Evolutionary conservation across 2,888 invertebrate species (phyloP).

Genomic region (Barypeithes pellucidus): DNA sequence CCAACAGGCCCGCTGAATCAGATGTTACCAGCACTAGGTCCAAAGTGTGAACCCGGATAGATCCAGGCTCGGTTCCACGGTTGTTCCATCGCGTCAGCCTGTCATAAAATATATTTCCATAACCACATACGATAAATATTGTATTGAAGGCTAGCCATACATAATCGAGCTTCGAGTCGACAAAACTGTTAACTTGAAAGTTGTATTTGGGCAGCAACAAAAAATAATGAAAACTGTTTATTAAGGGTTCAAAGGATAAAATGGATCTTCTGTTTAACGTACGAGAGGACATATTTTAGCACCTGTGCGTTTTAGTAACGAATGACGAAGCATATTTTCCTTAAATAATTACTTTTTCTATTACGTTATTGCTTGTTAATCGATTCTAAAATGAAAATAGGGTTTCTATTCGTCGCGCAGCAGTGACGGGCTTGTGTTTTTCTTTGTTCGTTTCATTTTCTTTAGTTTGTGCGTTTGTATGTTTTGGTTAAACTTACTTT

Average conservation of each 20-base stretch:
- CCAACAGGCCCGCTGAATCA: background rate
- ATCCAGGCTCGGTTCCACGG: background rate
- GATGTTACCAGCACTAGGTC: background rate
- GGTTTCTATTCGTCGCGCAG: no score
- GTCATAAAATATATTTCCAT: background rate
- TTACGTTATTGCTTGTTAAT: no score
- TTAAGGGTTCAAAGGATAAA: conserved; percentile 3
- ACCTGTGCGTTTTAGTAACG: no score
- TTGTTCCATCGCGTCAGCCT: background rate
- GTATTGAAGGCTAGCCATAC: background rate
- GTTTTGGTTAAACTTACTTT: no score
- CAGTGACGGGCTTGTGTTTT: no score
- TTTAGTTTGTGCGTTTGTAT: no score
- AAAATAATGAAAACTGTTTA: conserved; percentile 1
- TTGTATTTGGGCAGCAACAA: background rate
- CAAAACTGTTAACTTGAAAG: background rate
- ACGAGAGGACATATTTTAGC: background rate
- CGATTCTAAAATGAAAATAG: no score
- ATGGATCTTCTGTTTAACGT: background rate
- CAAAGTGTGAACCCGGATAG: background rate
- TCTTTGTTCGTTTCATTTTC: no score
- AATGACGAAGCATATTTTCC: no score
- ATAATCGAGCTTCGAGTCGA: background rate
- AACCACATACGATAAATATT: background rate
- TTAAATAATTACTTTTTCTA: no score